Percentiles rank a stretch among this genome's conserved stretches.
Evolutionary conservation across 2,888 invertebrate species (phyloP).

Genomic region (Dryobotodes eremita): DNA sequence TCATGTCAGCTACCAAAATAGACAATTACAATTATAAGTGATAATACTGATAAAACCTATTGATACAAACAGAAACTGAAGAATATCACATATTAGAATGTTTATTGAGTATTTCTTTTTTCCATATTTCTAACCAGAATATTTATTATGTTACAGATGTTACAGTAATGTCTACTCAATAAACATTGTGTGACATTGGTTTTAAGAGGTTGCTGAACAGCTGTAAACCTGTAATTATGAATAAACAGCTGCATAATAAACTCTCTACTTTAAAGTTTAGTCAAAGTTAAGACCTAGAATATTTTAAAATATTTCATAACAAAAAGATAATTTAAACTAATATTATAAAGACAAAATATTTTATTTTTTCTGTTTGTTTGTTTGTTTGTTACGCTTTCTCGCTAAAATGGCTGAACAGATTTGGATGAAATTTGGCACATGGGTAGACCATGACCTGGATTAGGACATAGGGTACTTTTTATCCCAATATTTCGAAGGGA

Average conservation of each 20-base stretch:
- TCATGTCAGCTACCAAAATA: constrained; percentile 26
- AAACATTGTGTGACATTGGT: background rate
- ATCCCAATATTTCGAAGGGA: background rate
- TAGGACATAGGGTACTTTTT: background rate
- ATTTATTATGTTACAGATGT: background rate
- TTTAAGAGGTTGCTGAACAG: constrained; percentile 21
- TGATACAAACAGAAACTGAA: background rate
- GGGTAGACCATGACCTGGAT: background rate
- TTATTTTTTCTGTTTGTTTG: background rate
- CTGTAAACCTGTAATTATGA: background rate
- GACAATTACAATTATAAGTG: background rate
- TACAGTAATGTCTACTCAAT: constrained; percentile 1
- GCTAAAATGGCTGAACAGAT: background rate
- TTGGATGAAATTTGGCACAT: background rate
- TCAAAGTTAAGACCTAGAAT: constrained; percentile 1
- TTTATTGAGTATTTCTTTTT: background rate
- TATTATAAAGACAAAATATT: background rate
- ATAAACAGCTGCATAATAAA: constrained; percentile 26
- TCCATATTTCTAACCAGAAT: background rate
- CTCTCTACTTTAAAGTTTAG: background rate
- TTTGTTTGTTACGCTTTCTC: background rate
- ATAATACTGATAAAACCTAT: background rate
- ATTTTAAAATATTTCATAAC: background rate
- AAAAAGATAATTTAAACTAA: background rate
- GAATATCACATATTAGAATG: background rate